Base-by-base conservation (phyloP, 2,113 vertebrate species). In the Cinclus cinclus region DNA sequence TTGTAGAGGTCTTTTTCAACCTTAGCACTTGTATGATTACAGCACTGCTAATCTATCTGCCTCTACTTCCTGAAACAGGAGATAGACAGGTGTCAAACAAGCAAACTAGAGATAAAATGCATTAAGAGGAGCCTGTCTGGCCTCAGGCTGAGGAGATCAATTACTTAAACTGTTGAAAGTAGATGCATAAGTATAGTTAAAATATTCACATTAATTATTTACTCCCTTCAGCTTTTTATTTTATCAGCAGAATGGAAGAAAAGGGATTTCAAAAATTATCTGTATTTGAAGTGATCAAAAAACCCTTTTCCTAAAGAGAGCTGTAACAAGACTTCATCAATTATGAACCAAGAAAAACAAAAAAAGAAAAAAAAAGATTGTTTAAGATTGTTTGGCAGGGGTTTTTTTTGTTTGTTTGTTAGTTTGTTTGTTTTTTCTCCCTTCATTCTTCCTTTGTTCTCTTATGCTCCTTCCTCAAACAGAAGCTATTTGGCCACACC, bases 171-270 rank as follows among this genome's bases (percentile, higher is more conserved):
- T 53, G 52, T 30, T 80, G 53, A 87, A 90, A 94, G 46, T 8
- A 88, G 55, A 58, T 47, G 39, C 31, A 22, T 90, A 91, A 68
- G 27, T 87, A 83, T 39, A 85, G 59, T 47, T 84, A 90, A 95
- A 89, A 82, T 74, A 87, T 82, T 77, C 19, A 65, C 64, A 68
- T 92, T 47, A 84, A 90, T 94, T 94, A 90, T 89, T 95, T 90
- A 89, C 13, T 65, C 15, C 37, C 79, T 63, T 82, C 39, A 46
- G 65, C 10, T 92, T 92, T 92, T 89, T 60, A 71, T 92, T 90
- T 93, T 83, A 74, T 74, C 52, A 77, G 9, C n/a, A 79, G 47
- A 91, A 67, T 31, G 39, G 12, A 55, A 9, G 11, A 71, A 82
- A 70, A 44, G 3, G 3, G 3, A 23, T 28, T 6, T 1, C 19